Evolutionary conservation across 2,797 vertebrate genomes (phyloP), one percentile per base, ranked within the genome.

Genomic region (Harpagifer antarcticus): DNA sequence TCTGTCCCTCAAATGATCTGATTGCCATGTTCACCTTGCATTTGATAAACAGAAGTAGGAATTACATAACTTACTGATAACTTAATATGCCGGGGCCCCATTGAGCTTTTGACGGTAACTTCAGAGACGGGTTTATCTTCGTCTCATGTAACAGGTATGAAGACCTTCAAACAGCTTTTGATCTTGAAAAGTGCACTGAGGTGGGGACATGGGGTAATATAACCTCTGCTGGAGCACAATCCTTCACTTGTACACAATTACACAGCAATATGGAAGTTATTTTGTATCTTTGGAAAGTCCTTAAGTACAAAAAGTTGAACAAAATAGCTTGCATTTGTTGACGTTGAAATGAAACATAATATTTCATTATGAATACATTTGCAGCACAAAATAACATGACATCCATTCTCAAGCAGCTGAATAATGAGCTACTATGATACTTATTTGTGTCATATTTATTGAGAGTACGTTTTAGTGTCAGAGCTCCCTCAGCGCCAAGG

Each of bases 131-230:
- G 57, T 50, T 60, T 68, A 57, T 76, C 66, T 74, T 70, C 73
- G 70, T 86, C 60, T 87, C 72, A 58, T 68, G 80, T 89, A 60
- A 75, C 87, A 83, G 73, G 81, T 83, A 82, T 83, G 77, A 83
- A 76, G 62, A 68, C 61, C 86, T 81, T 88, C 83, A 87, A 88
- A 88, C 79, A 78, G 71, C 83, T 69, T 90, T 88, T 89, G 85
- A 90, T 91, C 89, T 88, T 76, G 55, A 84, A 37, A 76, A 81
- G 67, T 77, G 57, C 59, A 78, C 56, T 49, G 50, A 69, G 20
- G 62, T 81, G 70, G 61, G 64, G 57, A 74, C 63, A 60, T 16
- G 40, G 33, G 64, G 73, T 86, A 86, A 90, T 85, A 48, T 86
- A 75, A 85, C 78, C 70, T 74, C 60, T 54, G 70, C 66, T 57